phyloP scores from a whole-genome alignment of 2,797 vertebrate genomes.

The Sorex maritimensis region DNA sequence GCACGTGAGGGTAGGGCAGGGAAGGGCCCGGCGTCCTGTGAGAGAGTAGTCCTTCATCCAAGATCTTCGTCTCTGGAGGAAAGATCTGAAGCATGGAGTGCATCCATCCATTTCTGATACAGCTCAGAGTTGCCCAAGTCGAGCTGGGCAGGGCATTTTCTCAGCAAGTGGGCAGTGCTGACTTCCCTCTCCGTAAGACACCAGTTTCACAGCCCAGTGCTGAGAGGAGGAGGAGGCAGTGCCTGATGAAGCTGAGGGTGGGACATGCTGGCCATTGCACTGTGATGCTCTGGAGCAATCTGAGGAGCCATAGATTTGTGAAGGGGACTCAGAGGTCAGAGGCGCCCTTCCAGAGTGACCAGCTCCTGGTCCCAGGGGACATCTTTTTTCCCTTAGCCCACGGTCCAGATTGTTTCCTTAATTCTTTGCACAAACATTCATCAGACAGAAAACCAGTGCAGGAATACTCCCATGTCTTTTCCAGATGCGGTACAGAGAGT shows the following conservation, averaged over 20 bases:
- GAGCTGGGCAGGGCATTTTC: background rate
- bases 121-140: background rate
- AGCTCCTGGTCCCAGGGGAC: background rate
- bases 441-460: background rate
- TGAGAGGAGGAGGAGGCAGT: background rate
- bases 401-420: background rate
- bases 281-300: background rate
- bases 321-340: background rate
- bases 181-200: background rate
- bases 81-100: fast-evolving
- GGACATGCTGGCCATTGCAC: background rate
- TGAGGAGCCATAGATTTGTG: background rate
- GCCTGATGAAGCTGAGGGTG: background rate
- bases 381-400: background rate
- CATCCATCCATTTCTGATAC: background rate
- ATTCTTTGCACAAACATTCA: background rate
- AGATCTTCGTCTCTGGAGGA: background rate
- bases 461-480: background rate
- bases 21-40: background rate
- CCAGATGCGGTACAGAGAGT: background rate
- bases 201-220: background rate
- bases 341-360: background rate
- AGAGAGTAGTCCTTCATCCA: background rate
- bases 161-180: background rate
- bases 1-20: background rate